Conservation (phyloP, 1,140 invertebrate genomes). For the Thereuonema tuberculata region DNA sequence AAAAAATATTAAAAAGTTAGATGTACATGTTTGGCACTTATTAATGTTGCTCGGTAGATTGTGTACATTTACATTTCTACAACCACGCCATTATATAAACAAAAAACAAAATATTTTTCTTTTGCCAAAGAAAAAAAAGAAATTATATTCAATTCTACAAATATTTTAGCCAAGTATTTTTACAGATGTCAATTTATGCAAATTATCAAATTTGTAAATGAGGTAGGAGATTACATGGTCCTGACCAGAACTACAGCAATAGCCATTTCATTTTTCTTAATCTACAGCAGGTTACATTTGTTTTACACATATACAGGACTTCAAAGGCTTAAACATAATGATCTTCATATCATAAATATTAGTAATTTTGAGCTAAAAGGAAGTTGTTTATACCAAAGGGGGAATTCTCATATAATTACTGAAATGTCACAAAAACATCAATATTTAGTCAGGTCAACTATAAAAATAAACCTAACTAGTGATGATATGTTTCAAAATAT, state of each 20-base stretch:
- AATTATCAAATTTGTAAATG: conserved; percentile 1
- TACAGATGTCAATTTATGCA: too few relatives aligned
- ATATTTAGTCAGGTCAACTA: conserved; percentile 2
- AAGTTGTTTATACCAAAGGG: neutral
- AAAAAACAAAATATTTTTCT: too few relatives aligned
- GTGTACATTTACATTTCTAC: too few relatives aligned
- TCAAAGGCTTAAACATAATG: neutral
- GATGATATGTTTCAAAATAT: conserved; percentile 7
- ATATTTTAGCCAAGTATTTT: too few relatives aligned
- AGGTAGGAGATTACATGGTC: conserved; percentile 10
- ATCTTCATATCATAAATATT: neutral
- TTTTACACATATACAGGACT: neutral
- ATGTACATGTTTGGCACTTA: too few relatives aligned
- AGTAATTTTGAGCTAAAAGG: conserved; percentile 6
- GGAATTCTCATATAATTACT: neutral
- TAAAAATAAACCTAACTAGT: neutral
- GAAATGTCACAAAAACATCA: neutral
- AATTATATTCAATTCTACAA: too few relatives aligned
- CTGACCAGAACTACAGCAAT: conserved; percentile 9
- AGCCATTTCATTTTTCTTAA: too few relatives aligned
- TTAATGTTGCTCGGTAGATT: too few relatives aligned
- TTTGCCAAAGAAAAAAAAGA: too few relatives aligned
- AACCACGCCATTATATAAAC: too few relatives aligned
- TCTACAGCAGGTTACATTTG: too few relatives aligned
- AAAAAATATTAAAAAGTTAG: too few relatives aligned